Conservation (phyloP, 2,113 vertebrate species). For the Malurus melanocephalus region DNA sequence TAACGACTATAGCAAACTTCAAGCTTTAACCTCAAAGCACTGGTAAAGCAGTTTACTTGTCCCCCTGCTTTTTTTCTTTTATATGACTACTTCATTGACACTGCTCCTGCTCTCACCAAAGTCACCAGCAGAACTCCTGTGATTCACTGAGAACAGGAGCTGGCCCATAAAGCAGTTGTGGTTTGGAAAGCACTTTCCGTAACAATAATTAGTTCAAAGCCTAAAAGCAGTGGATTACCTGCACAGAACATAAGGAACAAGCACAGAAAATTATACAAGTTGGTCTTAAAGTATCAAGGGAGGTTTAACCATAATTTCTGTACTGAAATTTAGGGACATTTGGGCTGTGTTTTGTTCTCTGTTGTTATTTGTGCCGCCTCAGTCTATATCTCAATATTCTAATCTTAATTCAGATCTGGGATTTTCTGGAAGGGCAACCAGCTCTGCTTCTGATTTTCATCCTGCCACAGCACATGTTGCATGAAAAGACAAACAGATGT, state of each 20-base stretch:
- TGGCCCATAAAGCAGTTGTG: background rate
- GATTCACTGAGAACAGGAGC: background rate
- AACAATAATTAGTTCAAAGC: slow-evolving; percentile 7
- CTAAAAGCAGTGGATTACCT: slow-evolving; percentile 10
- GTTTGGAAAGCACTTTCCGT: slow-evolving; percentile 3
- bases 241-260: background rate
- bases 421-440: background rate
- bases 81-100: background rate
- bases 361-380: background rate
- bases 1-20: background rate
- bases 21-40: background rate
- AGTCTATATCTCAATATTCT: background rate
- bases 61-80: background rate
- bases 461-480: background rate
- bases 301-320: background rate
- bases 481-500: background rate
- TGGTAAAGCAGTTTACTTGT: background rate
- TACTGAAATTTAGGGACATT: background rate
- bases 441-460: slow-evolving; percentile 35
- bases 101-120: background rate
- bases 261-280: background rate
- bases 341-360: background rate
- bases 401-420: background rate
- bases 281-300: background rate
- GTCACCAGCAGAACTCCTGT: background rate